Conservation (phyloP, 2,113 vertebrate species). For the Thunnus thynnus region DNA sequence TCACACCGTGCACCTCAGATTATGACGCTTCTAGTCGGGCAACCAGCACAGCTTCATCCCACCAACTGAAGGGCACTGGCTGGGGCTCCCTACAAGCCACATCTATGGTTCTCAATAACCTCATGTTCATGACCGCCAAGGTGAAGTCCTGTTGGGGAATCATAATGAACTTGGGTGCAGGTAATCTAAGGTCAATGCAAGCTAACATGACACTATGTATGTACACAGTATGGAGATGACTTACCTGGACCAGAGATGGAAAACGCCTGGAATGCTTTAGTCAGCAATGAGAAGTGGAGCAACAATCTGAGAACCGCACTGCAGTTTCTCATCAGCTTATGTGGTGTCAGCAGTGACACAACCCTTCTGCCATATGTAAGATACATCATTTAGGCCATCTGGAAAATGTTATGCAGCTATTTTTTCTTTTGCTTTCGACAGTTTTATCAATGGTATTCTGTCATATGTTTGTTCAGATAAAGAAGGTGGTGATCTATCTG, state of each 20-base stretch:
- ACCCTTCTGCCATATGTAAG: slow-evolving; percentile 92
- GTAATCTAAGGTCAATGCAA: not conserved
- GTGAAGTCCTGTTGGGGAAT: slow-evolving; percentile 74
- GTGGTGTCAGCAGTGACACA: slow-evolving; percentile 97
- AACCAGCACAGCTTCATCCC: slow-evolving; percentile 76
- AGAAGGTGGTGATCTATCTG: slow-evolving; percentile 96
- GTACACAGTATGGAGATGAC: slow-evolving; percentile 93
- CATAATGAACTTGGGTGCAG: not conserved
- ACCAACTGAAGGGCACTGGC: slow-evolving; percentile 91
- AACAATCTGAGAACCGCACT: slow-evolving; percentile 94
- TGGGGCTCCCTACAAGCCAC: slow-evolving; percentile 98
- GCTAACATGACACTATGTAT: not conserved
- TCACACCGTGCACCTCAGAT: slow-evolving; percentile 89
- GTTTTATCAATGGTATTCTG: not conserved
- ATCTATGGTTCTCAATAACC: slow-evolving; percentile 96
- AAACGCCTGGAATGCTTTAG: slow-evolving; percentile 96
- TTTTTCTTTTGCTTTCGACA: not conserved
- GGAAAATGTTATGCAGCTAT: not conserved
- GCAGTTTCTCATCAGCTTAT: slow-evolving; percentile 96
- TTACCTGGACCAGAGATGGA: slow-evolving; percentile 96
- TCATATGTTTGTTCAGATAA: slow-evolving; percentile 86
- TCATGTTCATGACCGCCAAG: slow-evolving; percentile 99
- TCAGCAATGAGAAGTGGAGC: slow-evolving; percentile 96
- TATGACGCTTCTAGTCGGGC: slow-evolving; percentile 87
- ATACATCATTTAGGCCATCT: not conserved